Conservation (phyloP, 2,113 vertebrate species). For the Pelodiscus sinensis region DNA sequence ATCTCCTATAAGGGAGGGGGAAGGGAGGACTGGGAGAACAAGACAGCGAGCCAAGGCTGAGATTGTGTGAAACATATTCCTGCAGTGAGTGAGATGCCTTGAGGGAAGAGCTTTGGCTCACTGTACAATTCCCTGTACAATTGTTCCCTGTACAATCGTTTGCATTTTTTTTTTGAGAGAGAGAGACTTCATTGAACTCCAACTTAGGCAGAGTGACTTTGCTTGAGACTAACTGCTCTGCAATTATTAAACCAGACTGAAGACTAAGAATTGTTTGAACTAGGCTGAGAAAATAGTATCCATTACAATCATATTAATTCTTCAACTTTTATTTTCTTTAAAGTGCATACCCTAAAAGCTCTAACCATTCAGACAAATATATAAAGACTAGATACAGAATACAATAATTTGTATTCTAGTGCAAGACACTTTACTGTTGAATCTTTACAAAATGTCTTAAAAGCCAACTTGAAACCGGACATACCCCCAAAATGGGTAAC, state of each 20-base stretch:
- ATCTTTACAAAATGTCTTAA: neutral
- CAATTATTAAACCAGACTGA: neutral
- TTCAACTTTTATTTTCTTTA: neutral
- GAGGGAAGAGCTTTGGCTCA: neutral
- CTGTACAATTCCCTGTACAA: neutral
- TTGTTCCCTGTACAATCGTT: neutral
- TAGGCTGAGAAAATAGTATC: neutral
- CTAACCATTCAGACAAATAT: no score
- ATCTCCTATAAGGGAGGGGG: neutral
- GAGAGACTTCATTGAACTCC: neutral
- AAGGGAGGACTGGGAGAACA: neutral
- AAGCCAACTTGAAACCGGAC: neutral
- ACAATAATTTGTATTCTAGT: neutral
- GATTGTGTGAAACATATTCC: neutral
- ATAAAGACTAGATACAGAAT: neutral
- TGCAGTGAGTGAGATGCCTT: neutral
- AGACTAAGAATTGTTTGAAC: neutral
- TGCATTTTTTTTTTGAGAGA: neutral
- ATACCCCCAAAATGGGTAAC: neutral
- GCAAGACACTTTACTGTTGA: neutral
- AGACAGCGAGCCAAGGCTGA: neutral
- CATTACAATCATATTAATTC: neutral
- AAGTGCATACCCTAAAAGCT: neutral
- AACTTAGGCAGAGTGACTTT: neutral
- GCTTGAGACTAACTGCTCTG: neutral